Base-by-base conservation (phyloP, 1,140 invertebrate species). In the Drosophila serrata region DNA sequence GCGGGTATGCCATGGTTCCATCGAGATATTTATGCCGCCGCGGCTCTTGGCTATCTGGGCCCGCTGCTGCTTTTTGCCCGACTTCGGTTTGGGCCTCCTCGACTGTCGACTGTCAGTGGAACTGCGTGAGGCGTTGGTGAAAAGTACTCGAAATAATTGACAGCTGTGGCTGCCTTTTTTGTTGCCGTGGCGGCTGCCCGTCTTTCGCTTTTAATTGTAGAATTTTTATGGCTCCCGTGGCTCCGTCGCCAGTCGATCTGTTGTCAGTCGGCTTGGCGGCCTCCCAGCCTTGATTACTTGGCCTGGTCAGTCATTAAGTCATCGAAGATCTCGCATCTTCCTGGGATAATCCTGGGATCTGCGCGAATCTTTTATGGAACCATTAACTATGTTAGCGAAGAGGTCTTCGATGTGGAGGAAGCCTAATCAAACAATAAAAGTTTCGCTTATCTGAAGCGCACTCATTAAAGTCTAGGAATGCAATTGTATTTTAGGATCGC, bases 141-240 rank as follows among this genome's bases (percentile, higher is more conserved):
- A 90, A 90, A 90, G 85, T 90, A 90, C 85, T 90, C 86, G 85
- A 90, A 90, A 90, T 90, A 90, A 90, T 90, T 90, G 86, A 90
- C 85, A 90, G 85, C 85, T 90, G 85, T 90, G 78, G 85, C 81
- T 88, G 80, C 80, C 81, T 90, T 90, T 90, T 90, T 90, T 90
- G 81, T 81, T 90, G 65, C 73, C 62, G 63, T 73, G 70, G 42
- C 48, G 61, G 73, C 78, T 53, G 72, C 60, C 24, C 31, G 74
- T 65, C 48, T 73, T 79, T 78, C 53, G 76, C 78, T 90, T 88
- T 90, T 88, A 88, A 88, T 88, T 88, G 85, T 82, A 85, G 81
- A 65, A 65, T 81, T 90, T 76, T 85, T 90, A 90, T 75, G 75
- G 63, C 85, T 85, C 77, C 81, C 77, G 85, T 69, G 60, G 84